Base-by-base conservation (phyloP, 2,888 invertebrate genomes). In the Xylota segnis region DNA sequence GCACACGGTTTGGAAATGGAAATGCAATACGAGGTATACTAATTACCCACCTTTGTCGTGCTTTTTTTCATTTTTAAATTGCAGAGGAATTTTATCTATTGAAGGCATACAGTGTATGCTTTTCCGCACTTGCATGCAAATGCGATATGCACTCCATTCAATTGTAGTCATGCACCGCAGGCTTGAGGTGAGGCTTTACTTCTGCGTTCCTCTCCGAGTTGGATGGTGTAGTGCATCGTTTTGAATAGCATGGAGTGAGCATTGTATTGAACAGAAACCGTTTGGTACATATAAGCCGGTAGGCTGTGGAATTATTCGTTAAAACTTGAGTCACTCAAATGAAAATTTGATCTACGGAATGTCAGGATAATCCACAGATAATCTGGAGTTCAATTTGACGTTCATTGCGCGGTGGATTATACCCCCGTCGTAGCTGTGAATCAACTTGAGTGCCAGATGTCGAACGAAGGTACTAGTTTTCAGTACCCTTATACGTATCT, bases 141-240 rank as follows among this genome's bases (percentile, higher is more conserved):
- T 70, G 29, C 18, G 56, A 56, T 70, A 70, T 56, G 68, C 29
- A 34, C 58, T 71, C 18, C 10, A 70, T 58, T 68, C 68, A 83
- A 76, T 83, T 77, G 83, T 71, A 83, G 83, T 70, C 83, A 83
- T 83, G 83, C 74, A 78, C 66, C 72, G 54, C 47, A 72, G 47
- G 78, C 74, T 78, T 74, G 74, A 83, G 74, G 78, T 83, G 71
- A 78, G 40, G 50, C 23, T 63, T 29, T 63, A 29, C 34, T 61
- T 40, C 0, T 40, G 43, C 14, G 43, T 43, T 40, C 12, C 12
- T 40, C 40, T 40, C 2, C 0, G 32, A 32, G 16, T 66, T 68
- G 47, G 32, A 71, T 70, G 52, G 47, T 78, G 45, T 70, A 70
- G 76, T 50, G 70, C 61, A 78, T 70, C 70, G 68, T 54, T 58